Percentiles rank a stretch among this genome's conserved stretches.
Conservation (phyloP, 2,113 vertebrate species). For the Rhegmatorhina hoffmannsi region DNA sequence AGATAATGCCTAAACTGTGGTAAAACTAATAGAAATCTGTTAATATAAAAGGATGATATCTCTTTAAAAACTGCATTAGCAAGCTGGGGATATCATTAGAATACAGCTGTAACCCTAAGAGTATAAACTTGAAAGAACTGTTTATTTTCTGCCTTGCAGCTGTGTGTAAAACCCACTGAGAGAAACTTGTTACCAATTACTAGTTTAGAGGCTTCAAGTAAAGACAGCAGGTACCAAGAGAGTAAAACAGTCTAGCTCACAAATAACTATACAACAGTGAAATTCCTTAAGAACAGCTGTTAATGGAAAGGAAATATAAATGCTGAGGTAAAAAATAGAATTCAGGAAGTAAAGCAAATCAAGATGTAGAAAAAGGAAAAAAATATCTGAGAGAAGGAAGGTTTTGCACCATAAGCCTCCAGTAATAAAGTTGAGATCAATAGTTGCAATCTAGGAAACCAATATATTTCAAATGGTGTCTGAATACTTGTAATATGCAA, state of each 20-base stretch:
- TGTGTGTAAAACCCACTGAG: constrained; percentile 69
- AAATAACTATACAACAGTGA: constrained; percentile 42
- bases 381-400: neutral
- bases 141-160: constrained; percentile 70
- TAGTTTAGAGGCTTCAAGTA: constrained; percentile 61
- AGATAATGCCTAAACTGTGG: neutral
- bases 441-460: neutral
- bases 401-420: neutral
- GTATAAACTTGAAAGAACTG: constrained; percentile 60
- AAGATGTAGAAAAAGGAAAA: neutral
- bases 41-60: neutral
- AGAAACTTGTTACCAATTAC: constrained; percentile 70
- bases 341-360: neutral
- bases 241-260: constrained; percentile 43
- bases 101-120: constrained; percentile 57
- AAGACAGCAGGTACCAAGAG: constrained; percentile 68
- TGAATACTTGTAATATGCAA: neutral
- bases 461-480: neutral
- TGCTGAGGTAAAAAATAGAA: neutral
- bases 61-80: constrained; percentile 54
- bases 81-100: constrained; percentile 39
- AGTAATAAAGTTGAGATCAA: neutral
- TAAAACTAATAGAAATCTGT: neutral
- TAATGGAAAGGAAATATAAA: constrained; percentile 15
- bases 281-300: constrained; percentile 52